Conservation (phyloP, 2,797 vertebrate species). For the Sebastes variabilis region DNA sequence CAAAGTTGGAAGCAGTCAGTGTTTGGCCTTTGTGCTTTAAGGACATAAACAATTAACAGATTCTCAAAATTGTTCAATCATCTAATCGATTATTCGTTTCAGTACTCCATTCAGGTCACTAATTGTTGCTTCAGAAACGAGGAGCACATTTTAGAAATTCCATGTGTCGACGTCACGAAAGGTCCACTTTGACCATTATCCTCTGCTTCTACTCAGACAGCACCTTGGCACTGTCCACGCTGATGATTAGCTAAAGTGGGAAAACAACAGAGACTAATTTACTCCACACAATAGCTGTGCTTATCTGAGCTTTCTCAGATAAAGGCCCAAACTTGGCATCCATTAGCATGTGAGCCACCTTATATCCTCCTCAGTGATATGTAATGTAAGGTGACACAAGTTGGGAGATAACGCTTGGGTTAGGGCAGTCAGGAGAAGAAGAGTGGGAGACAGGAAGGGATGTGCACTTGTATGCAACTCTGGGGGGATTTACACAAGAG, state of each 20-base stretch:
- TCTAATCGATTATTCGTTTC: background rate
- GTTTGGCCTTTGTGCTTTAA: background rate
- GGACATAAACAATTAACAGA: background rate
- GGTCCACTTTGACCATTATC: background rate
- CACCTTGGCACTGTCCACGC: constrained; percentile 18
- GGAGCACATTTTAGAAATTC: background rate
- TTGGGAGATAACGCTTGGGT: constrained; percentile 29
- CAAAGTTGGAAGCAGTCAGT: background rate
- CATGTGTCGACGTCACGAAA: background rate
- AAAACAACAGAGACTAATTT: constrained; percentile 58
- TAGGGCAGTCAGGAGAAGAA: constrained; percentile 1
- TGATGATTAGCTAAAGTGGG: constrained; percentile 64
- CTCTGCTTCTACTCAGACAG: constrained; percentile 17
- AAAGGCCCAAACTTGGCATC: constrained; percentile 49
- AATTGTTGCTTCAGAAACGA: background rate
- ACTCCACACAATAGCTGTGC: constrained; percentile 49
- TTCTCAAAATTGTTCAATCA: background rate
- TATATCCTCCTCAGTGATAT: constrained; percentile 70
- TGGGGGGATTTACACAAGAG: background rate
- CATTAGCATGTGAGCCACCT: constrained; percentile 59
- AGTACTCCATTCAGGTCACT: background rate
- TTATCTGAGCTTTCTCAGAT: constrained; percentile 60
- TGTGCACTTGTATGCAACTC: background rate
- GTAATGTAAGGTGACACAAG: constrained; percentile 67
- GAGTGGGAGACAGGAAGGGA: background rate